phyloP scores from a whole-genome alignment of 2,797 vertebrate species.

The Tauraco hartlaubi region DNA sequence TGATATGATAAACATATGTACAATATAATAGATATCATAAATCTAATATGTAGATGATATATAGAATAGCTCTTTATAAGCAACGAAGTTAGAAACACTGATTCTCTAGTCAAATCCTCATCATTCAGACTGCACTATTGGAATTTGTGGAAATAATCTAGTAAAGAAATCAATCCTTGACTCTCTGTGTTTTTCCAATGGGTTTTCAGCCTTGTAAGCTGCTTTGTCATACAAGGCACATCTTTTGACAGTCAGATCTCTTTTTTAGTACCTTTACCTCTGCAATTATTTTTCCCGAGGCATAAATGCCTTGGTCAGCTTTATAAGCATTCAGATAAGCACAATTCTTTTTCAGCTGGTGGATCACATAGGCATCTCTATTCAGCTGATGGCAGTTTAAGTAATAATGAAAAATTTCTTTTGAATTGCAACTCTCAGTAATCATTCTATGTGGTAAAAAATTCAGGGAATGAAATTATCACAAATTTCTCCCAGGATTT shows the following conservation, averaged over 20 bases:
- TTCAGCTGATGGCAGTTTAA: not conserved
- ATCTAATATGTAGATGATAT: not conserved
- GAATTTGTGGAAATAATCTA: not conserved
- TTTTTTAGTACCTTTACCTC: conserved; percentile 48
- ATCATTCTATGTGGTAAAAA: conserved; percentile 4
- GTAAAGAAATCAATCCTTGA: not conserved
- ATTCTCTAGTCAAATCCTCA: not conserved
- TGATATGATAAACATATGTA: not conserved
- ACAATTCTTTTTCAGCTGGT: conserved; percentile 51
- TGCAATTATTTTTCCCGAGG: conserved; percentile 57
- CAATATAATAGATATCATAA: not conserved
- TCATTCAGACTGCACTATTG: not conserved
- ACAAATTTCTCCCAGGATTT: not conserved
- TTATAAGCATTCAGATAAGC: conserved; percentile 52
- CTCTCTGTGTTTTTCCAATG: not conserved
- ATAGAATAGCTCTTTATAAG: not conserved
- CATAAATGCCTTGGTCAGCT: not conserved
- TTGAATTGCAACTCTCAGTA: conserved; percentile 40
- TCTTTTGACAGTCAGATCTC: not conserved
- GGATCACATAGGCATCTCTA: conserved; percentile 31
- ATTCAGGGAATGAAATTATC: not conserved
- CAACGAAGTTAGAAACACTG: not conserved
- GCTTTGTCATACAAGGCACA: not conserved
- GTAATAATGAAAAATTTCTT: not conserved
- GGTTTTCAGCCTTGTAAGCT: not conserved